A percentile compares a stretch with the other conserved stretches of the same genome.
Evolutionary conservation across 2,113 vertebrate genomes (phyloP).

Genomic region (Cyanocitta stelleri): DNA sequence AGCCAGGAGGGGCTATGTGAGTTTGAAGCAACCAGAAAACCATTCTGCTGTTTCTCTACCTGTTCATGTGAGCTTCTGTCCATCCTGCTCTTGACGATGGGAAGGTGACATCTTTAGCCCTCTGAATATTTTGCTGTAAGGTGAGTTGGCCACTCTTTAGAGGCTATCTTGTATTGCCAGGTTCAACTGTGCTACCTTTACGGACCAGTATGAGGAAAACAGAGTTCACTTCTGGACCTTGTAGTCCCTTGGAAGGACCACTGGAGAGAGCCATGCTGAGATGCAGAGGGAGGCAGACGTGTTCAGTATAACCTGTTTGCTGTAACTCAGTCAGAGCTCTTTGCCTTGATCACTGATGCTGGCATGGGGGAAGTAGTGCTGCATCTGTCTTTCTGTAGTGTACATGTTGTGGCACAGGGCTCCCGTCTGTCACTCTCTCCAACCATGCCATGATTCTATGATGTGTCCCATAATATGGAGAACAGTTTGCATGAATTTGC

Average conservation of each 20-base stretch:
- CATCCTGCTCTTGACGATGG: accelerated
- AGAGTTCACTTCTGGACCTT: neutral
- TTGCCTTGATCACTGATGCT: neutral
- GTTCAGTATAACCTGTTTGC: neutral
- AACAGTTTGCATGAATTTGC: neutral
- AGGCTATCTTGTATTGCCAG: neutral
- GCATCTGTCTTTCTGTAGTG: neutral
- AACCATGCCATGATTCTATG: neutral
- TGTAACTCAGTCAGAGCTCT: neutral
- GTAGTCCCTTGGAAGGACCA: neutral
- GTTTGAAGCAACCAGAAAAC: neutral
- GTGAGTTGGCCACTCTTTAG: neutral
- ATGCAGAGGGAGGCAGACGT: neutral
- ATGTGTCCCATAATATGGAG: neutral
- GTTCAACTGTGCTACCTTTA: neutral
- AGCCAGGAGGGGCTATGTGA: neutral
- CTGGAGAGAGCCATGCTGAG: neutral
- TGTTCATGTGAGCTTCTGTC: accelerated
- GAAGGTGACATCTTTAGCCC: neutral
- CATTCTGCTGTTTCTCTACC: neutral
- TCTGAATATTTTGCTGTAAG: neutral
- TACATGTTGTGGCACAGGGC: neutral
- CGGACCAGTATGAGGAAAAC: neutral
- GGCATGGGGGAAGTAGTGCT: neutral
- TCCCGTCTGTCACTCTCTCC: neutral